Evolutionary conservation across 2,113 vertebrate species (phyloP).

Genomic region (Gracilinanus agilis): DNA sequence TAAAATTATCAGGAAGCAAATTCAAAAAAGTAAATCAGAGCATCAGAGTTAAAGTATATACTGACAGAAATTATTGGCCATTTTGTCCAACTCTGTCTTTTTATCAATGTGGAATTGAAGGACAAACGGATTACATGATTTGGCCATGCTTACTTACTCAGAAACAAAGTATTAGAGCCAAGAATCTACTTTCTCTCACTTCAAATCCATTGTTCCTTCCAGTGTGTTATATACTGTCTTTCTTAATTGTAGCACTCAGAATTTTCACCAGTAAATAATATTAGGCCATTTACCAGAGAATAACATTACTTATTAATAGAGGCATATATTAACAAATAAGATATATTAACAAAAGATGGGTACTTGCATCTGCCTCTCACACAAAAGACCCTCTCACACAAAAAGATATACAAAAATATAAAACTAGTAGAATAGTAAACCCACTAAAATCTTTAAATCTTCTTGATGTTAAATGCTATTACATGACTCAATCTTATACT

Average conservation of each 20-base stretch:
- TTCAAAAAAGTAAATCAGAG: not conserved
- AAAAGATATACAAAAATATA: too few relatives aligned
- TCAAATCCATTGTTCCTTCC: not conserved
- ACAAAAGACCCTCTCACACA: too few relatives aligned
- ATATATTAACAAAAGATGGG: too few relatives aligned
- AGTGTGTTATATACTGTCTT: not conserved
- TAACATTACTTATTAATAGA: too few relatives aligned
- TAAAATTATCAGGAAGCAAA: too few relatives aligned
- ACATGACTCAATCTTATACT: not conserved
- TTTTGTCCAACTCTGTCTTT: not conserved
- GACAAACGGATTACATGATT: not conserved
- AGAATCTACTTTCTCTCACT: not conserved
- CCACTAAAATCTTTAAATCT: not conserved
- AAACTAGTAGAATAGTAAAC: not conserved
- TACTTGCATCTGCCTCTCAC: too few relatives aligned
- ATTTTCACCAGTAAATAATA: too few relatives aligned
- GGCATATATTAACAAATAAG: too few relatives aligned
- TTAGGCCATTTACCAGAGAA: too few relatives aligned
- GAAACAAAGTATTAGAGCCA: not conserved
- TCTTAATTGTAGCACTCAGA: not conserved
- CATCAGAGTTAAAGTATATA: not conserved
- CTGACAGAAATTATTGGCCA: not conserved
- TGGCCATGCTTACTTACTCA: not conserved
- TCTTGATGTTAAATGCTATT: not conserved
- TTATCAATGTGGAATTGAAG: not conserved